Evolutionary conservation across 2,113 vertebrate species (phyloP), one percentile per base, ranked within the genome.

Genomic region (Leucosticte australis): DNA sequence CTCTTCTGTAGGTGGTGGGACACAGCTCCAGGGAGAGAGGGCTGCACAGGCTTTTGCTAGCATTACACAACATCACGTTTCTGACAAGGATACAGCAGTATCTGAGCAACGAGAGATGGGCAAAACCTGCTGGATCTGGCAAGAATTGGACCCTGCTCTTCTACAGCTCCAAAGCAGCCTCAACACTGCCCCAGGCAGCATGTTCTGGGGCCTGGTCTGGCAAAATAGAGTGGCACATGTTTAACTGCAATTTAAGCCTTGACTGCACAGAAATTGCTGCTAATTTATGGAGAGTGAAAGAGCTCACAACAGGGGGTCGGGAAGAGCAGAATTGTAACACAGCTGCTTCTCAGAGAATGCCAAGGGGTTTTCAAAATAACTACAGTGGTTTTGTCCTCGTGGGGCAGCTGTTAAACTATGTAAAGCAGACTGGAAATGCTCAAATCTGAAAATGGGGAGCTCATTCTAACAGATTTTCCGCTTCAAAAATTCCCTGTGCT

Each of bases 251-350:
- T 71, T 81, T 39, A 78, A 89, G 55, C 55, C 60, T 80, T 59
- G 55, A 77, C 75, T 76, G 49, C 70, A 39, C 0, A 1, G 76
- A 85, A 94, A 95, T 67, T 71, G 81, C 74, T 91, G 69, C 87
- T 91, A 63, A 96, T 92, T 96, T 91, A 84, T 16, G n/a, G 27
- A 46, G 67, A 81, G 76, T 19, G 60, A 84, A 83, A 84, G 39
- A 83, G 91, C 80, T 90, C 91, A n/a, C 88, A 75, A 11, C 15
- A 70, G 1, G 89, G 86, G 35, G 27, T 74, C 56, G 64, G 73
- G 68, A 87, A 75, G 60, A 90, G 64, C 76, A 90, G 68, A 94
- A 74, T 19, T 7, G 52, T 9, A 67, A 42, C 64, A 56, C 77
- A 94, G 92, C 70, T 92, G 83, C 77, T 63, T 44, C 31, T 35